Conservation (phyloP, 2,797 vertebrate species). For the Pangasius mekongensis region DNA sequence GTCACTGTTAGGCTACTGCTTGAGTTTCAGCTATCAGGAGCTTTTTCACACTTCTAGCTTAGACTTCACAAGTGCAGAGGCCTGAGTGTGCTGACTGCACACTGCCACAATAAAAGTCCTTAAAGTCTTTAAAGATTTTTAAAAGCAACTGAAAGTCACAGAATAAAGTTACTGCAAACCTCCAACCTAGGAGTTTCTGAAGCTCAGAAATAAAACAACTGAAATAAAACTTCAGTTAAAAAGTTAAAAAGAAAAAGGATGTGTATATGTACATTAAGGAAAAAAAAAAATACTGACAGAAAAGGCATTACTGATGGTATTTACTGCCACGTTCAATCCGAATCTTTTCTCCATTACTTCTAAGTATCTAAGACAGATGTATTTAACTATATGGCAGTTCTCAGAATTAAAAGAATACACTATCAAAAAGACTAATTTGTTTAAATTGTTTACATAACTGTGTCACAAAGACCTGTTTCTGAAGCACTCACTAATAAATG, state of each 20-base stretch:
- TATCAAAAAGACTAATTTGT: neutral
- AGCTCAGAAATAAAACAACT: neutral
- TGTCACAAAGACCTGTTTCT: neutral
- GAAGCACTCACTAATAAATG: neutral
- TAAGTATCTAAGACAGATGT: neutral
- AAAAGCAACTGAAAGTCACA: neutral
- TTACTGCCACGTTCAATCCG: neutral
- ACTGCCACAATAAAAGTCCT: neutral
- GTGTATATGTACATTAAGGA: neutral
- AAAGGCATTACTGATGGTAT: neutral
- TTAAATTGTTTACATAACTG: neutral
- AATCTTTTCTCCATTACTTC: neutral
- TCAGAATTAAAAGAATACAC: neutral
- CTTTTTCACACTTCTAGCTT: neutral
- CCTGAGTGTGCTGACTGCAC: neutral
- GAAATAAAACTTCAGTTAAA: neutral
- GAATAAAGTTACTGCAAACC: neutral
- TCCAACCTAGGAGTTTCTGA: neutral
- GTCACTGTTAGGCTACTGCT: neutral
- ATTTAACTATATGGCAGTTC: neutral
- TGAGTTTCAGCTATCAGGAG: neutral
- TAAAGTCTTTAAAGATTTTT: neutral
- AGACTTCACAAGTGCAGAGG: constrained; percentile 1
- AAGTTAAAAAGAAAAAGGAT: neutral
- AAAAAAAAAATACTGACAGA: neutral